Base-by-base conservation (phyloP, 2,888 invertebrate species). In the Acanthacorydalis orientalis region DNA sequence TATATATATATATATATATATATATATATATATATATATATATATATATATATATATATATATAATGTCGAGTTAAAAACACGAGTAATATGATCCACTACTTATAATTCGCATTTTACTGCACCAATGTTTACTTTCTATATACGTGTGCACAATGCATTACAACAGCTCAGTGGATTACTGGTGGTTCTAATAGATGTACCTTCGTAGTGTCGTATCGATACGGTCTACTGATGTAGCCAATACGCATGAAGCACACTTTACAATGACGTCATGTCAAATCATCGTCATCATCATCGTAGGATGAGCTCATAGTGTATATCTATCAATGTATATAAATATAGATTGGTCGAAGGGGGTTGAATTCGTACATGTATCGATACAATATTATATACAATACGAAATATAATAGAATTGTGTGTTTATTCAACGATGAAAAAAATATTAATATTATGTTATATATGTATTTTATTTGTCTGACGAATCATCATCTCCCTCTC, bases 71-170 rank as follows among this genome's bases (percentile, higher is more conserved):
- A 23, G 23, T 23, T 23, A 23, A 23, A 23, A 23, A 23, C 23
- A 23, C 23, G 37, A 35, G 45, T 23, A 45, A 45, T 45, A 45
- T 15, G 45, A 45, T 45, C 35, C 32, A 35, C 45, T 35, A 45
- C 45, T 45, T 45, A 45, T 35, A 35, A 35, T 23, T 45, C 12
- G 35, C 15, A 31, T 43, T 43, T 23, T 31, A 43, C 31, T 43
- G 32, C 32, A 35, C 23, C 37, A 45, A 52, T 64, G 63, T 64
- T 64, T 64, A 62, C 64, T 62, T 64, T 64, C 63, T 63, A 64
- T 64, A 64, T 64, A 53, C 60, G 59, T 62, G 57, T 64, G 64
- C 60, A 64, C 63, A 64, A 63, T 61, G 59, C 57, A 48, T 12
- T 56, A 51, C 56, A 60, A 56, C 56, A 51, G 60, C 41, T 59